Evolutionary conservation across 2,888 invertebrate genomes (phyloP).

Genomic region (Panopea generosa): DNA sequence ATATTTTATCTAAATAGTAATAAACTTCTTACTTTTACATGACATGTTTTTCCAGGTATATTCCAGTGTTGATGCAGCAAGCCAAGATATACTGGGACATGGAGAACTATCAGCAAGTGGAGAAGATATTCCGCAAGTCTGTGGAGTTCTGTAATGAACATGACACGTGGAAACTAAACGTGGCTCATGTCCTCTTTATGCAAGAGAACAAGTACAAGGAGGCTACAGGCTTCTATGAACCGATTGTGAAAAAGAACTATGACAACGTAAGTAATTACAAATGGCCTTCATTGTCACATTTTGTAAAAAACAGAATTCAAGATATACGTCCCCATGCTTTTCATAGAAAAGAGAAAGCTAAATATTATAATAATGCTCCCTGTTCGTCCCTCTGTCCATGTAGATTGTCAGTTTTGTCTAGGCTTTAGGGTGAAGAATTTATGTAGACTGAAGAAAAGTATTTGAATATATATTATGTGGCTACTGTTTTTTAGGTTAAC

Average conservation of each 20-base stretch:
- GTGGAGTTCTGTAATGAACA: slow-evolving; percentile 99
- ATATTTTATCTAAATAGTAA: no score
- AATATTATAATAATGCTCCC: not conserved
- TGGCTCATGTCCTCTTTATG: slow-evolving; percentile 99
- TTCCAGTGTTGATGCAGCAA: slow-evolving; percentile 99
- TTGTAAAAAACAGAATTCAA: no score
- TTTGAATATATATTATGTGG: no score
- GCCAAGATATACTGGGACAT: slow-evolving; percentile 99
- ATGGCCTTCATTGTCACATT: no score
- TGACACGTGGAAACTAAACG: slow-evolving; percentile 98
- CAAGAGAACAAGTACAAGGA: slow-evolving; percentile 99
- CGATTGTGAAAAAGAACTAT: slow-evolving; percentile 97
- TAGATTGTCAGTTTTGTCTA: no score
- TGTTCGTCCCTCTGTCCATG: no score
- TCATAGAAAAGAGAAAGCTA: not conserved
- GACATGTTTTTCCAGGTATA: slow-evolving; percentile 90
- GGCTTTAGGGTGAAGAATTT: no score
- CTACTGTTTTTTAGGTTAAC: no score
- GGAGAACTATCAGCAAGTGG: slow-evolving; percentile 97
- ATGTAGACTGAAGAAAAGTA: no score
- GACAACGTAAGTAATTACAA: slow-evolving; percentile 88
- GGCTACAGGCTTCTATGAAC: slow-evolving; percentile 98
- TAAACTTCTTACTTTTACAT: no score
- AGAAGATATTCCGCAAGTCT: slow-evolving; percentile 98
- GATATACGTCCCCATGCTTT: not conserved